These are phyloP conservation scores for Onychomys torridus DNA, from an alignment of 2,797 vertebrate genomes.

Conservation along the genomic window DNA sequence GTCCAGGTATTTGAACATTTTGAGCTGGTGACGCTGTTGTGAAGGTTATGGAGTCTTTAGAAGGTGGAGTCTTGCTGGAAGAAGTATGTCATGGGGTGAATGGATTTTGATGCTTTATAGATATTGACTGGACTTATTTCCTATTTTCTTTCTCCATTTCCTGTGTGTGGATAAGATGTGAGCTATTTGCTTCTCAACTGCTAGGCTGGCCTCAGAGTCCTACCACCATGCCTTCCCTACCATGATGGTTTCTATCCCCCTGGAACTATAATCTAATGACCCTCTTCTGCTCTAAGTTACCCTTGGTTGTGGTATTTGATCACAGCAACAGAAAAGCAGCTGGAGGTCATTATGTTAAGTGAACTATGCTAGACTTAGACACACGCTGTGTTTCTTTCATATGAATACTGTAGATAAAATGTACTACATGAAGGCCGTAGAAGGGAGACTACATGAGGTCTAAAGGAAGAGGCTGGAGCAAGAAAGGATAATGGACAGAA, in stretches of 20 bases:
- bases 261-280: background rate
- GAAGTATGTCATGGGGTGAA: too few relatives aligned
- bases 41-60: background rate
- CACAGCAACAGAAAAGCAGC: background rate
- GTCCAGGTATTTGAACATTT: background rate
- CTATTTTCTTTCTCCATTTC: background rate
- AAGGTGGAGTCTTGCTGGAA: too few relatives aligned
- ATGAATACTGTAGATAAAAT: background rate
- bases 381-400: background rate
- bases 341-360: background rate
- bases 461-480: too few relatives aligned
- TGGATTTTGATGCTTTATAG: background rate
- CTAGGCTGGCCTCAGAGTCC: background rate
- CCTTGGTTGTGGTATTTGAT: background rate
- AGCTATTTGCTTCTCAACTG: background rate
- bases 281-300: background rate
- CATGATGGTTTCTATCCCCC: too few relatives aligned
- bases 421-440: background rate
- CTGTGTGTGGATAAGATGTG: background rate
- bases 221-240: background rate
- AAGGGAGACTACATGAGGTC: background rate
- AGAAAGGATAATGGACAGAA: background rate
- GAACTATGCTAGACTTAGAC: background rate
- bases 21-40: background rate
- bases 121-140: background rate